A percentile compares a stretch with the other conserved stretches of the same genome.
Conservation (phyloP, 2,888 invertebrate species). For the Theretra japonica region DNA sequence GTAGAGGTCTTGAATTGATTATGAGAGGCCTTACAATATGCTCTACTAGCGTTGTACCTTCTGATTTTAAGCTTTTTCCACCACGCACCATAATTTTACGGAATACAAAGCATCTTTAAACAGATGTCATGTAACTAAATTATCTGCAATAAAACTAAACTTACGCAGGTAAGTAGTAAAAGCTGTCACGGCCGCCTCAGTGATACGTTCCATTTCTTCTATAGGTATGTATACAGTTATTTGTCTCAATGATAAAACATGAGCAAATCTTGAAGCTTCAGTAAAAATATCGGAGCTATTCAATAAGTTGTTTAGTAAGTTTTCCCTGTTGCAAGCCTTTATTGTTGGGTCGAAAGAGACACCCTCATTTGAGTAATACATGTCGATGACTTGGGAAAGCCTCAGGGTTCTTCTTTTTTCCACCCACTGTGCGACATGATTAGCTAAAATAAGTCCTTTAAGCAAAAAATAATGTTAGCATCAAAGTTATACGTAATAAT, state of each 20-base stretch:
- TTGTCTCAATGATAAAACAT: slow-evolving; percentile 71
- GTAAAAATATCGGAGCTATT: slow-evolving; percentile 64
- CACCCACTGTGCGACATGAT: slow-evolving; percentile 80
- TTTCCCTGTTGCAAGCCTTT: slow-evolving; percentile 84
- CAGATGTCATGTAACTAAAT: too few relatives aligned
- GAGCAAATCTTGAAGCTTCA: slow-evolving; percentile 74
- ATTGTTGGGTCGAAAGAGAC: slow-evolving; percentile 82
- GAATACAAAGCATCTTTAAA: too few relatives aligned
- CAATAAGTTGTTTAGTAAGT: slow-evolving; percentile 72
- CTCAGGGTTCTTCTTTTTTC: slow-evolving; percentile 78
- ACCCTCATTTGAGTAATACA: slow-evolving; percentile 88
- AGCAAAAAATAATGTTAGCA: slow-evolving; percentile 15
- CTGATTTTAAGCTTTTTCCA: too few relatives aligned
- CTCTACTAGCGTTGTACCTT: too few relatives aligned
- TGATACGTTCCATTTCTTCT: slow-evolving; percentile 76
- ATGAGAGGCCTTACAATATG: too few relatives aligned
- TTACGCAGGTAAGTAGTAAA: slow-evolving; percentile 82
- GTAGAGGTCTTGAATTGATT: too few relatives aligned
- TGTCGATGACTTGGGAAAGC: slow-evolving; percentile 86
- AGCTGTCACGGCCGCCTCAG: slow-evolving; percentile 73
- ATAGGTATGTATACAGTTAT: slow-evolving; percentile 73
- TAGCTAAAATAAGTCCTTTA: slow-evolving; percentile 84
- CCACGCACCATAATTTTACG: too few relatives aligned
- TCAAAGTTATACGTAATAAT: not conserved
- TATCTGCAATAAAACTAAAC: slow-evolving; percentile 42